phyloP scores from a whole-genome alignment of 2,113 vertebrate species.

The Neolamprologus sp. region DNA sequence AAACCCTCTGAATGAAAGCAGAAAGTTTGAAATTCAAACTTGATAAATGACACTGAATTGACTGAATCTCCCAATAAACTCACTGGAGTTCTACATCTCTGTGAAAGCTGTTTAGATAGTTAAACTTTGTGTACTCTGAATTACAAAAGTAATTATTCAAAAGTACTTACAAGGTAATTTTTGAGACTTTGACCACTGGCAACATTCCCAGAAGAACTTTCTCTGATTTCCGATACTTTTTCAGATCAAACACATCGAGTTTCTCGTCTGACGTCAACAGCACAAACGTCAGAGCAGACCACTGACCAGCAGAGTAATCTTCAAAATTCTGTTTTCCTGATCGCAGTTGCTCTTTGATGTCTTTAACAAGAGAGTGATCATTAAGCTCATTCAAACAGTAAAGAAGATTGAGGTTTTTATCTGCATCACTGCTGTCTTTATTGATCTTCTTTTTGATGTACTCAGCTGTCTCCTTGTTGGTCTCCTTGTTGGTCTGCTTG shows the following conservation, averaged over 20 bases:
- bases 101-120: too few species aligned
- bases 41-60: too few species aligned
- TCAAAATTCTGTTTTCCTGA: not conserved
- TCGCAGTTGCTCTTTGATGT: not conserved
- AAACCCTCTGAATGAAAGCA: fast-evolving
- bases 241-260: slow-evolving; percentile 29
- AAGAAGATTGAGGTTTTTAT: slow-evolving; percentile 16
- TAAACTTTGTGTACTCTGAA: too few species aligned
- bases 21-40: fast-evolving
- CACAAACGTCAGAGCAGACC: slow-evolving; percentile 37
- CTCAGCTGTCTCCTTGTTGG: not conserved
- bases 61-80: too few species aligned
- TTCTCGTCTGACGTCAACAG: slow-evolving; percentile 18
- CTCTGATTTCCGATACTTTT: slow-evolving; percentile 35
- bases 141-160: too few species aligned
- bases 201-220: slow-evolving; percentile 33
- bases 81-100: too few species aligned
- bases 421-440: not conserved
- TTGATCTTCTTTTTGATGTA: slow-evolving; percentile 33
- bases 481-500: not conserved
- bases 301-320: not conserved
- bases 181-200: not conserved
- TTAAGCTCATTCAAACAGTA: slow-evolving; percentile 33
- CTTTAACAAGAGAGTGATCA: slow-evolving; percentile 7
- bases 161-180: not conserved